Evolutionary conservation across 2,797 vertebrate species (phyloP), one percentile per base, ranked within the genome.

Genomic region (Lepilemur septentrionalis): DNA sequence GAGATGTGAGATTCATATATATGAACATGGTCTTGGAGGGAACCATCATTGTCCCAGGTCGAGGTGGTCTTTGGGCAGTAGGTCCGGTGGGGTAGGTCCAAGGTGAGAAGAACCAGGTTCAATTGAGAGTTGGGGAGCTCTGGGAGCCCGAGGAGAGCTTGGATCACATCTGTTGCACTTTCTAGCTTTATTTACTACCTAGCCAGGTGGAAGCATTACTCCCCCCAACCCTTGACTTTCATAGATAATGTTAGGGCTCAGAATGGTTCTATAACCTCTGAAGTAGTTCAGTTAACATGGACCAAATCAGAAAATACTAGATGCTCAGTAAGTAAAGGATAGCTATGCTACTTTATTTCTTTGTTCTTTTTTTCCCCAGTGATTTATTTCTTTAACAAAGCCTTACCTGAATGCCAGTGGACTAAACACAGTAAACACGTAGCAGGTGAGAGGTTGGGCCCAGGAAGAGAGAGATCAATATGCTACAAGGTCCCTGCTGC

Each of bases 1-100:
- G 84, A 75, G 87, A 94, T 94, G 89, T 88, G 93, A 94, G 43
- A 65, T 55, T 89, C 89, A 67, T 79, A 10, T 22, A 65, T n/a
- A 63, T 30, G 70, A 63, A 43, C 2, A 0, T 4, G 1, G 0
- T 20, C 41, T 41, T 76, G 25, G 70, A 52, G 55, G 69, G n/a
- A 12, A 18, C 8, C 7, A 4, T 50, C 25, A 0, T 7, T 55
- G 52, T 6, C 18, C n/a, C 5, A 18, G 12, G 12, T 15, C 0
- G 1, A 73, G 59, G 7, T 23, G 46, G 38, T n/a, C 70, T 25
- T 9, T 52, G 38, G 13, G 59, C 23, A 12, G 46, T 25, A n/a
- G 4, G 18, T 4, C 17, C 18, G 9, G 18, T 17, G 20, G 4
- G 25, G 7, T 8, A 55, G 15, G 15, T 35, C 28, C 50, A 48